Evolutionary conservation across 2,888 invertebrate species (phyloP).

Genomic region (Lamellibrachia satsuma): DNA sequence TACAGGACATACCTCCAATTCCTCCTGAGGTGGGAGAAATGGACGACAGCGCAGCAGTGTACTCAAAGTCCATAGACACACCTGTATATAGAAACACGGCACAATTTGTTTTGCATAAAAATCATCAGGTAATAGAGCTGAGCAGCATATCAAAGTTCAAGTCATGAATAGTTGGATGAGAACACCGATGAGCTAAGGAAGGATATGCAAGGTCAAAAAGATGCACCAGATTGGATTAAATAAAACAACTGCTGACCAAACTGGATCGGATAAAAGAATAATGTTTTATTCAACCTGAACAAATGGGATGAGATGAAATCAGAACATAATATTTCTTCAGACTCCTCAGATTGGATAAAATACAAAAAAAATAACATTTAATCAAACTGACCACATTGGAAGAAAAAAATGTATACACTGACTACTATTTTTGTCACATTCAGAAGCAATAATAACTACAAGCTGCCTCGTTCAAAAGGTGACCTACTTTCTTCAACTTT

Average conservation of each 20-base stretch:
- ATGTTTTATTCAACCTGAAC: no score
- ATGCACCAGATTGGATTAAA: neutral
- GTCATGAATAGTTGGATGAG: no score
- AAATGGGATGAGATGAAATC: neutral
- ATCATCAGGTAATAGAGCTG: neutral
- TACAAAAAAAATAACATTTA: no score
- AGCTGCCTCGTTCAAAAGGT: neutral
- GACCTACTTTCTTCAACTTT: neutral
- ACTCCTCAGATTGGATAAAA: neutral
- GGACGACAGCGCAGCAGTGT: neutral
- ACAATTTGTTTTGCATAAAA: neutral
- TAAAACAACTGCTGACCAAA: neutral
- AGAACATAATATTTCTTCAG: neutral
- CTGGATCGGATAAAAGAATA: no score
- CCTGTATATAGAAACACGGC: neutral
- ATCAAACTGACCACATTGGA: no score
- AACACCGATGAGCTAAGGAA: no score
- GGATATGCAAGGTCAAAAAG: no score
- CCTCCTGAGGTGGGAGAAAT: constrained; percentile 17
- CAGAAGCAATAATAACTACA: neutral
- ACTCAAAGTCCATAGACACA: neutral
- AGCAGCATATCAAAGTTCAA: neutral
- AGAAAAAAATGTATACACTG: no score
- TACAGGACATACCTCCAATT: neutral
- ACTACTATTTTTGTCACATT: neutral